phyloP scores from a whole-genome alignment of 2,888 invertebrate genomes.

The Sepiola atlantica region DNA sequence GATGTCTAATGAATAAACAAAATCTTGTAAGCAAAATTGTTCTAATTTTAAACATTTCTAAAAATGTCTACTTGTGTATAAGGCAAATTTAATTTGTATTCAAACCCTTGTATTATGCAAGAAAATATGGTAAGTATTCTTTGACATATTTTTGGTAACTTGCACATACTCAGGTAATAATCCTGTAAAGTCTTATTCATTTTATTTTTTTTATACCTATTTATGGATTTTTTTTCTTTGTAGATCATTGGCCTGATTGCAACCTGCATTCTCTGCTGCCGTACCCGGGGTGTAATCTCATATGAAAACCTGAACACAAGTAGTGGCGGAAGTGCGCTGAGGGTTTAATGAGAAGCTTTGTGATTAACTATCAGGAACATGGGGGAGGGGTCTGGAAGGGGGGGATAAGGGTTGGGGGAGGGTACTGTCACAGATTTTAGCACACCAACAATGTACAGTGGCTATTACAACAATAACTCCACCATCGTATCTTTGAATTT shows the following conservation, averaged over 20 bases:
- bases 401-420: not conserved
- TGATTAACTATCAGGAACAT: not conserved
- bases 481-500: not conserved
- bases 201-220: not conserved
- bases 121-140: no score
- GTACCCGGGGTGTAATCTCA: slow-evolving; percentile 62
- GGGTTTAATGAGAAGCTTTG: slow-evolving; percentile 55
- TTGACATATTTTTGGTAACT: no score
- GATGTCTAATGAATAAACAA: no score
- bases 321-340: slow-evolving; percentile 56
- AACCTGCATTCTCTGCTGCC: slow-evolving; percentile 68
- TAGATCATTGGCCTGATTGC: slow-evolving; percentile 71
- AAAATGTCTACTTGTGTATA: no score
- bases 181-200: no score
- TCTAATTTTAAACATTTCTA: no score
- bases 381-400: not conserved
- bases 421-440: not conserved
- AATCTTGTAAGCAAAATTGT: no score
- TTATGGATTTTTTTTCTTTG: slow-evolving; percentile 50
- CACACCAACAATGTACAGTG: not conserved
- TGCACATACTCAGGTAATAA: no score
- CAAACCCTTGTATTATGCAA: no score
- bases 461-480: slow-evolving; percentile 15
- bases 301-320: slow-evolving; percentile 62
- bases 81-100: no score